Conservation (phyloP, 2,797 vertebrate species). For the Pseudochromis fuscus region DNA sequence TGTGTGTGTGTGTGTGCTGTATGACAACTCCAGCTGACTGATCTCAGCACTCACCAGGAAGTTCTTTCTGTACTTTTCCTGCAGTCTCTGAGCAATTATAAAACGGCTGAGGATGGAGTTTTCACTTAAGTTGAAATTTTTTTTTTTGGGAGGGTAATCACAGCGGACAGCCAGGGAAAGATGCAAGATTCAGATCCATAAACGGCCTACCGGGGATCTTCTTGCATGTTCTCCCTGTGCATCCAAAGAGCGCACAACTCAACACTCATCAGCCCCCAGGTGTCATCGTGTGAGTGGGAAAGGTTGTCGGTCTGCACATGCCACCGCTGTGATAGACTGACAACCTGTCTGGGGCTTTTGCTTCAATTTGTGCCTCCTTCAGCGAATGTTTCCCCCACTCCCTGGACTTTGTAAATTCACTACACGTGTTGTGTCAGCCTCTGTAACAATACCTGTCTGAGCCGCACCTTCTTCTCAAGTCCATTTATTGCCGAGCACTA, state of each 20-base stretch:
- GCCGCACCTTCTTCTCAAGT: conserved; percentile 1
- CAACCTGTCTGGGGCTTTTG: background rate
- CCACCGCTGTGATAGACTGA: background rate
- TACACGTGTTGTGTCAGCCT: background rate
- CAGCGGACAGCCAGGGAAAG: background rate
- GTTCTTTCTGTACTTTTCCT: background rate
- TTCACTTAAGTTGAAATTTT: background rate
- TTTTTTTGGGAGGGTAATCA: background rate
- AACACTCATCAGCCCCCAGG: background rate
- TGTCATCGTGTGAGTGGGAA: background rate
- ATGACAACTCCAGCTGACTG: conserved; percentile 4
- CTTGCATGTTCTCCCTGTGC: background rate
- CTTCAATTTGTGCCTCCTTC: background rate
- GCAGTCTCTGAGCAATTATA: background rate
- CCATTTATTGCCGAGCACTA: too few relatives aligned
- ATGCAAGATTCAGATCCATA: background rate
- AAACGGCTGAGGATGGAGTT: background rate
- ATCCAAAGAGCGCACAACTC: background rate
- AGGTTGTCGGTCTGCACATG: background rate
- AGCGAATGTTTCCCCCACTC: conserved; percentile 16
- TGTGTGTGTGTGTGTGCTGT: background rate
- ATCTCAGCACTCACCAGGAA: conserved; percentile 4
- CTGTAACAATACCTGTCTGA: conserved; percentile 3
- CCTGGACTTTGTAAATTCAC: background rate
- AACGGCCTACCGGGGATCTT: background rate